Base-by-base conservation (phyloP, 1,140 invertebrate species). In the Macrotrachela quadricornifera region DNA sequence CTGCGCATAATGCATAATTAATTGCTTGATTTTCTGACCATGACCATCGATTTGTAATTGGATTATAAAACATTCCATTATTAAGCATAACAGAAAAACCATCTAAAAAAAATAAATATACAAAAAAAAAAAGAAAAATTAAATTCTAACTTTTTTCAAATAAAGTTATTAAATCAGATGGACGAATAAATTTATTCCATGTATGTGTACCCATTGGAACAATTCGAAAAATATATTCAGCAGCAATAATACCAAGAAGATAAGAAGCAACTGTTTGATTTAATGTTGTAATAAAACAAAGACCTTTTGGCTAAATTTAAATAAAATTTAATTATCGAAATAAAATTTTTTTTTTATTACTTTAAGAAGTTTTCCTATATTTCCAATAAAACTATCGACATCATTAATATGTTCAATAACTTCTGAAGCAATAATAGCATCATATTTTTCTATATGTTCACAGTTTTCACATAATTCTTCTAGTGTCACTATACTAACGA, bases 211-310 rank as follows among this genome's bases (percentile, higher is more conserved):
- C 86, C 61, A 69, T 66, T 12, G 88, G 85, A 50, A 88, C 62
- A 0, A 80, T 16, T 38, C 72, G 70, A 0, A 85, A 58, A 1
- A 87, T 51, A 68, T 82, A 76, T 74, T 96, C 91, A 8, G 79
- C 81, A 0, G 78, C 57, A 46, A 78, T 65, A 53, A 94, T 80
- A 2, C 74, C 79, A 38, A 76, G 63, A 0, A 85, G n/a, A 70
- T 79, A 82, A 3, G 84, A 77, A 38, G 73, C 42, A 6, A 75
- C 50, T 0, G 86, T 92, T 69, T 79, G 80, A 62, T 87, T 92
- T 9, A 90, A 73, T 2, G 90, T 94, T 10, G 91, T 94, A 50
- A 95, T 72, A 66, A 94, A 91, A 51, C 94, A 71, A 1, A 80
- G 84, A n/a, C 87, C 87, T 9, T 79, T 78, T 11, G 82, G 80